Percentiles rank a stretch among this genome's conserved stretches.
phyloP scores from a whole-genome alignment of 2,888 invertebrate genomes.

The Patella caerulea region DNA sequence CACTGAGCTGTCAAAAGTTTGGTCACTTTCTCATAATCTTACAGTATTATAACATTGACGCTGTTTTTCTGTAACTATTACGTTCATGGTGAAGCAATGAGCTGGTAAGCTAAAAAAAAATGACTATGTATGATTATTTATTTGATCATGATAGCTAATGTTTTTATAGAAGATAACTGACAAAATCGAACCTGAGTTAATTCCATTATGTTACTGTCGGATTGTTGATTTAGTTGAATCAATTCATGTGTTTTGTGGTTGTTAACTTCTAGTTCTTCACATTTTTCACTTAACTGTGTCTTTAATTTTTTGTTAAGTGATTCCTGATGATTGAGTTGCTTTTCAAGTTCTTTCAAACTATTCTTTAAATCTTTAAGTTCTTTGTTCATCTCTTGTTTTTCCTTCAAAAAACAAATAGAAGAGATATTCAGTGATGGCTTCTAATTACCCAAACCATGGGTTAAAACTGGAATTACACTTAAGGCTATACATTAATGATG shows the following conservation, averaged over 20 bases:
- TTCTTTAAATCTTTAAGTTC: conserved; percentile 33
- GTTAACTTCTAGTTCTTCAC: conserved; percentile 36
- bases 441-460: neutral
- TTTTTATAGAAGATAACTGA: conserved; percentile 9
- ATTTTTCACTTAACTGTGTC: conserved; percentile 30
- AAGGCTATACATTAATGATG: too few species aligned
- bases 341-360: conserved; percentile 29
- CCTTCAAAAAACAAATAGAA: conserved; percentile 10
- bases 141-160: neutral
- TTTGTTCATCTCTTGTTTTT: conserved; percentile 36
- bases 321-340: conserved; percentile 19
- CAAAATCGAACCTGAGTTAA: too few species aligned
- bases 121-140: neutral
- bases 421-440: neutral
- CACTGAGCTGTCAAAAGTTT: too few species aligned
- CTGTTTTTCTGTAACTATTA: too few species aligned
- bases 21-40: too few species aligned
- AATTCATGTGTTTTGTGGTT: conserved; percentile 54
- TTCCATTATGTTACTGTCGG: too few species aligned
- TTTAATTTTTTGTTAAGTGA: conserved; percentile 14
- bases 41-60: too few species aligned
- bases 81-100: too few species aligned
- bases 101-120: too few species aligned
- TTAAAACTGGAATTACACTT: too few species aligned
- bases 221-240: conserved; percentile 8